These are phyloP conservation scores for Pangasianodon hypophthalmus DNA, from an alignment of 2,113 vertebrate species.

Conservation along the genomic window DNA sequence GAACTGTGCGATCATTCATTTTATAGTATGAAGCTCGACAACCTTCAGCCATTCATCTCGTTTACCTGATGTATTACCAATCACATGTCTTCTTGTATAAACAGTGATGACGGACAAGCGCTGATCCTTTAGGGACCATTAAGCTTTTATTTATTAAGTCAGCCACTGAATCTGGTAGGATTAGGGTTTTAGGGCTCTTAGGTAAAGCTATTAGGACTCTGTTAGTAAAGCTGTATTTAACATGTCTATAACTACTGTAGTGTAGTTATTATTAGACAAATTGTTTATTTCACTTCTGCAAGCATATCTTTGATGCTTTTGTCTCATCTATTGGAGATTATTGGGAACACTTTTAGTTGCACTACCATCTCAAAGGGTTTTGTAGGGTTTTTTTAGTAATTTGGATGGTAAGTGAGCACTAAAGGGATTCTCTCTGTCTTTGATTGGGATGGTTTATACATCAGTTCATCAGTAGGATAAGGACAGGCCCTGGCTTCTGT, in stretches of 20 bases:
- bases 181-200: neutral
- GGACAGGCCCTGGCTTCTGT: neutral
- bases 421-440: neutral
- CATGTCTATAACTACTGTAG: neutral
- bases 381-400: neutral
- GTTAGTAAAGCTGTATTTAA: neutral
- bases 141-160: slow-evolving; percentile 1
- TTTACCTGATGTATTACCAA: neutral
- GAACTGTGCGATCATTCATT: neutral
- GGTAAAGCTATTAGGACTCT: no score
- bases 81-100: slow-evolving; percentile 8
- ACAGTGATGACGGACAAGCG: neutral
- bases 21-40: neutral
- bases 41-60: neutral
- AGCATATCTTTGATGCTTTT: neutral
- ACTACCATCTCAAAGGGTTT: neutral
- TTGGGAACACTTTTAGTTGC: neutral
- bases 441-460: neutral
- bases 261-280: neutral
- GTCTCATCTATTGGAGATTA: neutral
- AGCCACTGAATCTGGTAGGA: neutral
- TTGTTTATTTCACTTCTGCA: neutral
- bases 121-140: neutral
- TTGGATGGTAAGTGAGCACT: neutral
- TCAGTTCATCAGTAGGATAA: neutral